Base-by-base conservation (phyloP, 2,113 vertebrate species). In the Fukomys damarensis region DNA sequence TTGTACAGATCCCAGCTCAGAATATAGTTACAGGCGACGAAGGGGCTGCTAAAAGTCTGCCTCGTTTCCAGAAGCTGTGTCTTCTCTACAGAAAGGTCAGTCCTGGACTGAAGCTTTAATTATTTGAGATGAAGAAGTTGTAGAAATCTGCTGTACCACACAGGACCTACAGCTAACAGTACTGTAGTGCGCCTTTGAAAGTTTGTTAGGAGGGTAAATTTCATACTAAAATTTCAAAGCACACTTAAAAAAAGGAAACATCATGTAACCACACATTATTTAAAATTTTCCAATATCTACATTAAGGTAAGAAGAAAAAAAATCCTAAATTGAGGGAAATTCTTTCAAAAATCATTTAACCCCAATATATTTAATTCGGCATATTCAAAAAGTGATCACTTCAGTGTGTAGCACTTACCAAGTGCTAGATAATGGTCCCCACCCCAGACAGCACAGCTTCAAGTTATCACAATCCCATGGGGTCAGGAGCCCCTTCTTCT, bases 391-490 rank as follows among this genome's bases (percentile, higher is more conserved):
- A 13, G 32, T 4, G 7, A 83, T 11, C 66, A 43, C 66, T 68
- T 58, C n/a, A 83, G 16, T 24, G 46, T 28, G 49, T 38, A 28
- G 56, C 41, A 24, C 10, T 19, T 43, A 20, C 41, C 90, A 68
- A 1, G 26, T 68, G 76, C 58, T 59, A 59, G 58, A 35, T 58
- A 35, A 32, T 54, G 70, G 46, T 35, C 49, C 46, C 38, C 70
- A 8, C 12, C 13, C 0, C 4, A 32, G 20, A 82, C 3, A 5
- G 20, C 16, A 41, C 2, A 35, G 14, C 1, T 32, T 52, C 19
- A 4, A 87, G 24, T 3, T 16, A 12, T 35, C 12, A 14, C 1
- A 4, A n/a, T 24, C 49, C 28, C 59, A 24, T 61, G 79, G 80
- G 49, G 41, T 28, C 2, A n/a, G 7, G 19, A 65, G 5, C 46